Conservation (phyloP, 1,140 invertebrate genomes). For the Parapsyche elsis region DNA sequence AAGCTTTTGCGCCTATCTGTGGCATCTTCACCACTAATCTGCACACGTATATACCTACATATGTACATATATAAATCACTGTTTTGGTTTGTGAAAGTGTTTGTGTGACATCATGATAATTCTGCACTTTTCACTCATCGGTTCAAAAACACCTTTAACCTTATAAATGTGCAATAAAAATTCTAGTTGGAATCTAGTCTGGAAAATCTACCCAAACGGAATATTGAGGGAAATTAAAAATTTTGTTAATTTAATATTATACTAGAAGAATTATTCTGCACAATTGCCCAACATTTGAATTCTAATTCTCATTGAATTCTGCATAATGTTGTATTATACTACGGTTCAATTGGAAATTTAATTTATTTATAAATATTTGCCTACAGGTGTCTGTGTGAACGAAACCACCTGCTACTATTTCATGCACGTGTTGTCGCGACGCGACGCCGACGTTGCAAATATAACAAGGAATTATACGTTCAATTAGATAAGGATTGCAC, state of each 20-base stretch:
- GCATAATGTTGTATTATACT: too few species aligned
- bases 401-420: conserved; percentile 10
- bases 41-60: neutral
- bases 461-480: neutral
- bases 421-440: neutral
- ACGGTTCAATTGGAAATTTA: too few species aligned
- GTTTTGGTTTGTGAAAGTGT: neutral
- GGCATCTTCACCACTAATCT: conserved; percentile 43
- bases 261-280: too few species aligned
- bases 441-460: neutral
- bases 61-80: neutral
- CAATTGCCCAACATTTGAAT: too few species aligned
- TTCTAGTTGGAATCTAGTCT: too few species aligned
- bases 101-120: neutral
- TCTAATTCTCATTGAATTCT: too few species aligned
- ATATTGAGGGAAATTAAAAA: too few species aligned
- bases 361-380: too few species aligned
- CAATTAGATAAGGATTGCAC: neutral
- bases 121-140: neutral
- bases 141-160: too few species aligned
- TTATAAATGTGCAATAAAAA: too few species aligned
- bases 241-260: too few species aligned
- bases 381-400: neutral
- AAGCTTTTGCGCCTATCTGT: conserved; percentile 50
- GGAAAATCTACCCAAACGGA: too few species aligned